A percentile compares a stretch with the other conserved stretches of the same genome.
These are phyloP conservation scores for Cryptus armator DNA, from an alignment of 2,888 invertebrate genomes.

Conservation along the genomic window DNA sequence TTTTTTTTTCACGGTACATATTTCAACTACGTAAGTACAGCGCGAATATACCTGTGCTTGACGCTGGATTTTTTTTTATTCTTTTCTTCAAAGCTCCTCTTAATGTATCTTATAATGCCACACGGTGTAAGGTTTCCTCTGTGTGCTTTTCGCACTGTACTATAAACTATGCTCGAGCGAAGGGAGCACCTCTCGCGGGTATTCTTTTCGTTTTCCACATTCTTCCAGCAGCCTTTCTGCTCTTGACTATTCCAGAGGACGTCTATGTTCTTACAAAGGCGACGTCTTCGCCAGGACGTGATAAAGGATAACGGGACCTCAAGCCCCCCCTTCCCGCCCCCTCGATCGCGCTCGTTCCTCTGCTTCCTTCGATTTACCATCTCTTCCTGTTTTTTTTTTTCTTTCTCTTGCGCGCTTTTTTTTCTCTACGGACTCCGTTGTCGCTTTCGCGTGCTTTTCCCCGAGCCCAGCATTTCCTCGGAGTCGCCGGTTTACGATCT, in stretches of 20 bases:
- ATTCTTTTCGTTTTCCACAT: conserved; percentile 15
- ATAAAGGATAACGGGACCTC: conserved; percentile 50
- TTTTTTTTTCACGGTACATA: not conserved
- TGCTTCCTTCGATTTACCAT: conserved; percentile 47
- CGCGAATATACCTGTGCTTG: not conserved
- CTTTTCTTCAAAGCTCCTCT: not conserved
- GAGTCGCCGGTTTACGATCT: conserved; percentile 68
- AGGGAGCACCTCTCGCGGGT: conserved; percentile 1
- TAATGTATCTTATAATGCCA: conserved; percentile 1
- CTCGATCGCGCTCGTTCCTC: conserved; percentile 33
- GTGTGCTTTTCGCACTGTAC: not conserved
- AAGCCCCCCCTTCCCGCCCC: not conserved
- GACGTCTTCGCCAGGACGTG: conserved; percentile 51
- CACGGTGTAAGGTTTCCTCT: not conserved
- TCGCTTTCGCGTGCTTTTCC: conserved; percentile 3
- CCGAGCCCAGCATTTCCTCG: conserved; percentile 47
- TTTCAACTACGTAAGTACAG: not conserved
- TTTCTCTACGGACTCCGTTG: not conserved
- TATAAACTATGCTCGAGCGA: conserved; percentile 8
- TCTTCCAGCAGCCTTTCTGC: not conserved
- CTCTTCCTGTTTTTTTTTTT: conserved; percentile 31
- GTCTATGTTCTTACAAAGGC: conserved; percentile 28
- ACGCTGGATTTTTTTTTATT: not conserved
- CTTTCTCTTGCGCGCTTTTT: conserved; percentile 28
- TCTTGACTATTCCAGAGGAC: not conserved